These are phyloP conservation scores for Chalcosyrphus nemorum DNA, from an alignment of 2,888 invertebrate species.

Conservation along the genomic window DNA sequence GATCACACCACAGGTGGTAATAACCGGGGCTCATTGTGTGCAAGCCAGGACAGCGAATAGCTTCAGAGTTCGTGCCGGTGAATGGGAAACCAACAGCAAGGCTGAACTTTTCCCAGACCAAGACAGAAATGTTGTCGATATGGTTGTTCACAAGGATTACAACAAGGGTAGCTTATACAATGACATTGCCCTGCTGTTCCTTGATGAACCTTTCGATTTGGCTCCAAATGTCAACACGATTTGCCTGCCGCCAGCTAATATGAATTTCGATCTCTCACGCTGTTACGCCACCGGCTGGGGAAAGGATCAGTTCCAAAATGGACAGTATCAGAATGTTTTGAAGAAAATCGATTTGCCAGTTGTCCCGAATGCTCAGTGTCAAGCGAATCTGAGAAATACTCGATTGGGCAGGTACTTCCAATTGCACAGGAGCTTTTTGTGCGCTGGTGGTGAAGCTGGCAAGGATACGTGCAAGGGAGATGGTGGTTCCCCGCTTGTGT, in stretches of 20 bases:
- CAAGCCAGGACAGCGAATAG: constrained; percentile 67
- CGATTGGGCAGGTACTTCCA: constrained; percentile 86
- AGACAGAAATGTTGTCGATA: constrained; percentile 84
- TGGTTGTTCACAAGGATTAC: constrained; percentile 82
- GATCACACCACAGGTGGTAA: constrained; percentile 87
- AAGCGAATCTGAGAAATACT: constrained; percentile 83
- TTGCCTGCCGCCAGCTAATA: constrained; percentile 84
- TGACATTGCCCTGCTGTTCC: constrained; percentile 88
- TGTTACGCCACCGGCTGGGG: constrained; percentile 78
- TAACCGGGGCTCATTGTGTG: constrained; percentile 90
- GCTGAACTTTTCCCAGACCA: constrained; percentile 87
- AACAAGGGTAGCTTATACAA: constrained; percentile 86
- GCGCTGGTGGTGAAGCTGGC: constrained; percentile 88
- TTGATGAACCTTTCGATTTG: constrained; percentile 84
- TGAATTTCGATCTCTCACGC: constrained; percentile 79
- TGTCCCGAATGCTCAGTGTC: constrained; percentile 83
- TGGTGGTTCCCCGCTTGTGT: constrained; percentile 91
- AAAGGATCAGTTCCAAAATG: constrained; percentile 77
- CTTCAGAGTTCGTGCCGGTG: constrained; percentile 86
- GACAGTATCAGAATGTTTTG: constrained; percentile 84
- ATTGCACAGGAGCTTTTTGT: constrained; percentile 87
- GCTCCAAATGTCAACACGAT: constrained; percentile 87
- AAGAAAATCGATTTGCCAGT: constrained; percentile 88
- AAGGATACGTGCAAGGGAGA: constrained; percentile 83
- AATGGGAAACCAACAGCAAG: constrained; percentile 90